These are phyloP conservation scores for Machaerirhynchus nigripectus DNA, from an alignment of 2,113 vertebrate genomes.

Conservation along the genomic window DNA sequence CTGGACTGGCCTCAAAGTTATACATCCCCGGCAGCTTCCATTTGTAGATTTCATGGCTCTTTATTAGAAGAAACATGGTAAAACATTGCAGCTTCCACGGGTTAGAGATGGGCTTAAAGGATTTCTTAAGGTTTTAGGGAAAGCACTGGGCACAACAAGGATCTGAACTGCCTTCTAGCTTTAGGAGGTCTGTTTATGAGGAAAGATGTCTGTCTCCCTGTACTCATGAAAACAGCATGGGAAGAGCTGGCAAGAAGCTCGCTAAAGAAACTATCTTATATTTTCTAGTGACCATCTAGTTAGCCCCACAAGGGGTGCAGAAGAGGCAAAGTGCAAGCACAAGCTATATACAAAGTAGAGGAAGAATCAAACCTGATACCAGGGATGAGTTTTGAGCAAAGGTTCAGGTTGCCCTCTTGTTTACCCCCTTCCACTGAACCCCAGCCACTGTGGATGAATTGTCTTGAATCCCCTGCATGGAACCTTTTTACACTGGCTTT, in stretches of 20 bases:
- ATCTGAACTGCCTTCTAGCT: not conserved
- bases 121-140: not conserved
- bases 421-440: not conserved
- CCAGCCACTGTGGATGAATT: not conserved
- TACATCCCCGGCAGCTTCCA: not conserved
- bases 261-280: not conserved
- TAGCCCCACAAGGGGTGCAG: not conserved
- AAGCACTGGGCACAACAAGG: not conserved
- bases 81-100: not conserved
- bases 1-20: not conserved
- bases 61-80: not conserved
- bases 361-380: not conserved
- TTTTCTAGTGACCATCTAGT: not conserved
- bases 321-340: not conserved
- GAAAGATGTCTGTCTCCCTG: not conserved
- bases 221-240: not conserved
- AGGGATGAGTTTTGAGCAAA: not conserved
- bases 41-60: not conserved
- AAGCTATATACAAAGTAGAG: not conserved
- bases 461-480: not conserved
- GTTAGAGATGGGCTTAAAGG: not conserved
- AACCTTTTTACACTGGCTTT: not conserved
- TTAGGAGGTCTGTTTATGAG: not conserved
- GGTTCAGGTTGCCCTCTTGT: not conserved
- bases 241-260: not conserved